These are phyloP conservation scores for Temnopleurus reevesii DNA, from an alignment of 53 echinoderm and acorn worm genomes.

Conservation along the genomic window DNA sequence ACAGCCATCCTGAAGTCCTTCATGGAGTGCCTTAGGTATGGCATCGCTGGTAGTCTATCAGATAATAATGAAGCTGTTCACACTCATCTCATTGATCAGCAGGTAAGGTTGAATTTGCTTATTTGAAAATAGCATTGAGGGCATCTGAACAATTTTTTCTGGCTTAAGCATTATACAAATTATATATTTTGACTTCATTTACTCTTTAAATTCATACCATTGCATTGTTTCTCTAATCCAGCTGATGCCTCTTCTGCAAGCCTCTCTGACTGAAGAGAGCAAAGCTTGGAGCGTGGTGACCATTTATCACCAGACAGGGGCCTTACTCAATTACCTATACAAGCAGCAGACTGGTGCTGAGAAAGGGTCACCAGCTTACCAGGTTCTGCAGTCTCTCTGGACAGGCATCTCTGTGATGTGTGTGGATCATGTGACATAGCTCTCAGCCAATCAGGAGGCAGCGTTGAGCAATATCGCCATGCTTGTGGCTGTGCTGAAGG, in stretches of 20 bases:
- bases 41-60: constrained; percentile 61
- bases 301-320: constrained; percentile 76
- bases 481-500: constrained; percentile 56
- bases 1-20: constrained; percentile 80
- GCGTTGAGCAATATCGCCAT: constrained; percentile 60
- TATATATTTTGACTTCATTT: not conserved
- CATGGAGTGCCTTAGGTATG: constrained; percentile 91
- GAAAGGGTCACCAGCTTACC: constrained; percentile 44
- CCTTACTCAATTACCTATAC: constrained; percentile 75
- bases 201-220: too few species aligned
- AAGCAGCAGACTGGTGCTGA: constrained; percentile 53
- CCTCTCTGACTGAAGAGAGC: constrained; percentile 58
- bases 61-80: constrained; percentile 58
- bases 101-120: constrained; percentile 71
- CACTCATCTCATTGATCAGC: constrained; percentile 71
- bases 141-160: too few species aligned
- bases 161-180: too few species aligned
- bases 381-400: constrained; percentile 65
- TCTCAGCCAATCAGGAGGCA: constrained; percentile 1
- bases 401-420: constrained; percentile 60
- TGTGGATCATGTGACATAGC: constrained; percentile 24
- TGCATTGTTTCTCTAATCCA: too few species aligned
- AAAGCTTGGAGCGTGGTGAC: constrained; percentile 64
- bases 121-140: too few species aligned
- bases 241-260: constrained; percentile 69